Base-by-base conservation (phyloP, 1,140 invertebrate species). In the Tribolium madens region DNA sequence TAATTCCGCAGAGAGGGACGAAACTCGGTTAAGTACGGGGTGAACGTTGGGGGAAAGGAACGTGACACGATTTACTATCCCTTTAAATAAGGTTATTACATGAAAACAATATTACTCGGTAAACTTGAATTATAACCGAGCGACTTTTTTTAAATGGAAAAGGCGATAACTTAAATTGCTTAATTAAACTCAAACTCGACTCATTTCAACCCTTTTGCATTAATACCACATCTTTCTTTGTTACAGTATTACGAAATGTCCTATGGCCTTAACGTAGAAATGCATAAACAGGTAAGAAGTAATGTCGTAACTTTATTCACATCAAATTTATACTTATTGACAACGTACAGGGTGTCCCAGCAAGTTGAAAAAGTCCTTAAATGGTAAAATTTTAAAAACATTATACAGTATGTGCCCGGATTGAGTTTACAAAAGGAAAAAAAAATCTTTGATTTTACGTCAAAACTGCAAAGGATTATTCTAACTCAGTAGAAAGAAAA, bases 241-340 rank as follows among this genome's bases (percentile, higher is more conserved):
- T 95, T 95, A 82, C 92, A 98, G 97, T 99, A 99, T 89, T 99
- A 99, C 90, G 97, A 99, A 91, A 98, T 99, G 96, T 98, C 97
- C 18, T 98, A 98, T 89, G 96, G 97, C 81, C 92, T 99, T 87
- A 98, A 98, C 88, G 96, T 98, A 84, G 98, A 99, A 91, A 98
- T 99, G 96, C 97, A 98, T 88, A 99, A 99, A 92, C 98, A 98
- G 93, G 96, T 97, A 91, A 91, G 91, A n/a, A n/a, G n/a, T n/a
- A n/a, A n/a, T n/a, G n/a, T n/a, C n/a, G n/a, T n/a, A n/a, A n/a
- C n/a, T n/a, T n/a, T n/a, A n/a, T n/a, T n/a, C n/a, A n/a, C n/a
- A n/a, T n/a, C n/a, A n/a, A n/a, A n/a, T n/a, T n/a, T n/a, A n/a
- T n/a, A n/a, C n/a, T n/a, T n/a, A n/a, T n/a, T n/a, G n/a, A n/a